phyloP scores from a whole-genome alignment of 2,797 vertebrate genomes.

The Taeniopygia guttata region DNA sequence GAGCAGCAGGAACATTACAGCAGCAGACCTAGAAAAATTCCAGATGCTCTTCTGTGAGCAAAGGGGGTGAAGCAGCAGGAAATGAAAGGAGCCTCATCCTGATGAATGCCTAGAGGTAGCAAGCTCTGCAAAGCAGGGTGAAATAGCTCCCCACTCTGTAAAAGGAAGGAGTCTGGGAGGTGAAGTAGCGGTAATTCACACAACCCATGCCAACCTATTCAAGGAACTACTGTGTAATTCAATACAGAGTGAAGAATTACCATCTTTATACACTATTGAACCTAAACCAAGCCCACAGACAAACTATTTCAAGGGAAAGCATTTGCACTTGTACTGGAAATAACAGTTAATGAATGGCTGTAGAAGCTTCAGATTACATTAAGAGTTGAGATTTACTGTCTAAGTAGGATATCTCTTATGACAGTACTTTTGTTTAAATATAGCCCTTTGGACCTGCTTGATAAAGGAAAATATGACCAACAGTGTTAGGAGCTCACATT shows the following conservation, averaged over 20 bases:
- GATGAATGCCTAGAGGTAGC: neutral
- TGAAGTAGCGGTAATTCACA: neutral
- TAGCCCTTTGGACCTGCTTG: neutral
- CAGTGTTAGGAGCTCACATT: neutral
- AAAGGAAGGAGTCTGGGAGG: neutral
- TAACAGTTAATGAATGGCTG: neutral
- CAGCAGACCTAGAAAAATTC: slow-evolving; percentile 27
- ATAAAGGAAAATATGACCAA: neutral
- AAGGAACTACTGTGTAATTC: neutral
- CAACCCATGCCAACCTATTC: neutral
- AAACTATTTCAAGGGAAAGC: neutral
- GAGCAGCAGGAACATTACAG: slow-evolving; percentile 3
- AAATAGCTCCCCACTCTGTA: neutral
- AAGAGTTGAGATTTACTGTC: neutral
- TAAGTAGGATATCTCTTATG: neutral
- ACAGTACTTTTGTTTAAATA: neutral
- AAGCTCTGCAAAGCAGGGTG: neutral
- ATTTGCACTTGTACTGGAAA: neutral
- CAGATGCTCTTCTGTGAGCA: slow-evolving; percentile 47
- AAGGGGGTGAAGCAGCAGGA: neutral
- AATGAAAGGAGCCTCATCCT: neutral
- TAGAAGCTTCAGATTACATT: neutral
- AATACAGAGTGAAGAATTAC: neutral
- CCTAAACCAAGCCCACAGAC: neutral
- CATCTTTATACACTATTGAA: neutral